phyloP scores from a whole-genome alignment of 2,113 vertebrate genomes.

The Numida meleagris region DNA sequence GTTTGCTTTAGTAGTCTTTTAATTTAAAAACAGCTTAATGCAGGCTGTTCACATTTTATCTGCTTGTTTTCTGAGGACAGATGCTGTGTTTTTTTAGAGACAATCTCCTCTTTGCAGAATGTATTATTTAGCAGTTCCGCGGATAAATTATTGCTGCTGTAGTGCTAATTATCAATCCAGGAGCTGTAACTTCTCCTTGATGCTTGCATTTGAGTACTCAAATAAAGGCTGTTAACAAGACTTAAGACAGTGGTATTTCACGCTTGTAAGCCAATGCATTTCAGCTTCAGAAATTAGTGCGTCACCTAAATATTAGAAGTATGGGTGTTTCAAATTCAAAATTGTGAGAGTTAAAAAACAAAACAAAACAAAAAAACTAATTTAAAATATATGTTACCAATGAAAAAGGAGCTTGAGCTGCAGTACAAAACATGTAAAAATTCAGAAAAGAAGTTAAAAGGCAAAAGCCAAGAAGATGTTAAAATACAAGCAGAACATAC shows the following conservation, averaged over 20 bases:
- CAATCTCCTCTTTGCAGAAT: not conserved
- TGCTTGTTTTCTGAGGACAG: not conserved
- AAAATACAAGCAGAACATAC: not conserved
- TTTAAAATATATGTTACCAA: not conserved
- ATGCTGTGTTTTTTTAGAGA: not conserved
- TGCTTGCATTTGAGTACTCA: not conserved
- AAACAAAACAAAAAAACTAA: too few relatives aligned
- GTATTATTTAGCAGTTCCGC: not conserved
- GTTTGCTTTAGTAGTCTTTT: not conserved
- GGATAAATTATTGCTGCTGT: not conserved
- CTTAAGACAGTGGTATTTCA: not conserved
- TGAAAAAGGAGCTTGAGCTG: not conserved
- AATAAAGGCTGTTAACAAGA: not conserved
- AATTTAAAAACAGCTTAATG: not conserved
- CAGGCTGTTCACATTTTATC: not conserved
- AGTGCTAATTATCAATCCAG: not conserved
- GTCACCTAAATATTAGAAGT: not conserved
- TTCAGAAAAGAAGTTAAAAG: not conserved
- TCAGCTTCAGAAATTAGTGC: not conserved
- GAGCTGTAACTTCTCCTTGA: not conserved
- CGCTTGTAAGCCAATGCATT: not conserved
- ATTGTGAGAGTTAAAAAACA: not conserved
- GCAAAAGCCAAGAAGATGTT: not conserved
- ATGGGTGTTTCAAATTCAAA: not conserved
- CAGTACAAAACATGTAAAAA: not conserved